Evolutionary conservation across 2,797 vertebrate genomes (phyloP).

Genomic region (Mycteria americana): DNA sequence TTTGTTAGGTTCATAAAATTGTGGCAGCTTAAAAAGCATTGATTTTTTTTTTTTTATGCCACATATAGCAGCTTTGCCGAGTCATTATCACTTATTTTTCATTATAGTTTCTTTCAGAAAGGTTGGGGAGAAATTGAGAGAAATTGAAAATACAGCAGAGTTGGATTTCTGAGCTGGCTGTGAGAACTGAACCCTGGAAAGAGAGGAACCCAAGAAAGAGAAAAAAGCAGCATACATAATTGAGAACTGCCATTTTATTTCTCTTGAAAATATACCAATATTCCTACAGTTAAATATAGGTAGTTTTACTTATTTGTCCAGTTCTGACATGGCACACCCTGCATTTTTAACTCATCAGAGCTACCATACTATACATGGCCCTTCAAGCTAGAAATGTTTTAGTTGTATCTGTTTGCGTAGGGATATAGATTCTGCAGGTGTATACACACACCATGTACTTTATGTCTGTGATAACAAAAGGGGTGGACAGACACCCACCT

Average conservation of each 20-base stretch:
- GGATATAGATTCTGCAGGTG: background rate
- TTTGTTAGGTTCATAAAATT: background rate
- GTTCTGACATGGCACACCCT: background rate
- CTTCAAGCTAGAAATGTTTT: background rate
- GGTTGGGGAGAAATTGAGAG: background rate
- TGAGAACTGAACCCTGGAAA: background rate
- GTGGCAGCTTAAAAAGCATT: background rate
- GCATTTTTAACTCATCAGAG: background rate
- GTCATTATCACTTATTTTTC: background rate
- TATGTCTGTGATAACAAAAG: background rate
- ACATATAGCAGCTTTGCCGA: background rate
- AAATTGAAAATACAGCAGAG: background rate
- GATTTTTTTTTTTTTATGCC: background rate
- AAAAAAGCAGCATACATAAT: background rate
- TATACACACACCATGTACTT: background rate
- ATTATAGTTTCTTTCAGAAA: background rate
- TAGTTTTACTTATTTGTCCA: background rate
- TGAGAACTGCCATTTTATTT: background rate
- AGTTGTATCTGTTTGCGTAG: background rate
- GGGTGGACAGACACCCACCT: background rate
- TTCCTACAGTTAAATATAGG: background rate
- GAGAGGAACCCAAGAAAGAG: background rate
- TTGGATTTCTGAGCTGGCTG: background rate
- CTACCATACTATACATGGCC: too few species aligned
- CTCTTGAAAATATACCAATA: background rate